phyloP scores from a whole-genome alignment of 2,113 vertebrate species.

The Scomber japonicus region DNA sequence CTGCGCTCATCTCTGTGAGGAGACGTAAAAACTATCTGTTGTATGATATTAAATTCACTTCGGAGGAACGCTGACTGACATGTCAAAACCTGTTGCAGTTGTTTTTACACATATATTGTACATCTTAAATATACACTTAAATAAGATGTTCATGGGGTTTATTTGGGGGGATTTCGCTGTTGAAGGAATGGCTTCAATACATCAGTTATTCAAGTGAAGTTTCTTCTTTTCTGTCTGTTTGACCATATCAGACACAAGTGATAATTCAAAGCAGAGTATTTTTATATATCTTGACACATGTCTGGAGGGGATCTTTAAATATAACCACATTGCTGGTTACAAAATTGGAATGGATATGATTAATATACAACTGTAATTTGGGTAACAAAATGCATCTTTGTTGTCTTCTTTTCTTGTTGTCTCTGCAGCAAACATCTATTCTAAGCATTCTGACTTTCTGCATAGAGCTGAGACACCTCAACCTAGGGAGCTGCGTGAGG shows the following conservation, averaged over 20 bases:
- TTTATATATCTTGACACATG: not conserved
- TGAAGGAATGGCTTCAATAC: not conserved
- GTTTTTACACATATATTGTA: conserved; percentile 9
- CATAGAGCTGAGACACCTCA: conserved; percentile 94
- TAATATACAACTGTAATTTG: not conserved
- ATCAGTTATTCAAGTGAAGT: conserved; percentile 3
- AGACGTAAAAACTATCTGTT: conserved; percentile 35
- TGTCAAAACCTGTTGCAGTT: conserved; percentile 16
- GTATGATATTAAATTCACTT: conserved; percentile 57
- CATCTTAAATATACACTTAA: not conserved
- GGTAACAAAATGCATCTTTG: not conserved
- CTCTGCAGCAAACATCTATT: conserved; percentile 93
- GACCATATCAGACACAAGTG: no score
- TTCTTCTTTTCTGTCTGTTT: not conserved
- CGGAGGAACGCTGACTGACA: conserved; percentile 25
- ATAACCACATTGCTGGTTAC: no score
- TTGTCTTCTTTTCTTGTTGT: conserved; percentile 76
- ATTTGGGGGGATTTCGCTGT: not conserved
- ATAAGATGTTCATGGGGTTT: not conserved
- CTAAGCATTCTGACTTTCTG: conserved; percentile 98
- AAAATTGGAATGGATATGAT: no score
- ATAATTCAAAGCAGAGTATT: not conserved
- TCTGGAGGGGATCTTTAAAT: no score
- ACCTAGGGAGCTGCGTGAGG: conserved; percentile 96
- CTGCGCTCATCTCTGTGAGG: conserved; percentile 14